Conservation (phyloP, 2,797 vertebrate species). For the Pangasius macronema region DNA sequence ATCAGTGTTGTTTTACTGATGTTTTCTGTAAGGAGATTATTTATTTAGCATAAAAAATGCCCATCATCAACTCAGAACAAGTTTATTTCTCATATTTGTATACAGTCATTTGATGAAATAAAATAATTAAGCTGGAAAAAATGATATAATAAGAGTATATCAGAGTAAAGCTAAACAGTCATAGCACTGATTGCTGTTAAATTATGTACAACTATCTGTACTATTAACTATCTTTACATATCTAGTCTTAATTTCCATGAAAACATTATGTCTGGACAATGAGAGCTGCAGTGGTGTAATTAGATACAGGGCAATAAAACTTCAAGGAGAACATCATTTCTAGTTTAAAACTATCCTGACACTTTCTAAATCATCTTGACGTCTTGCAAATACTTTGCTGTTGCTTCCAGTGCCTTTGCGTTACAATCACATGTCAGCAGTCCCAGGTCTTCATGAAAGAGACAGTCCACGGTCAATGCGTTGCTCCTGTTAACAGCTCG, state of each 20-base stretch:
- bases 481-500: background rate
- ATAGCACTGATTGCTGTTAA: background rate
- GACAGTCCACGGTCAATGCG: background rate
- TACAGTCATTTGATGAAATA: no score
- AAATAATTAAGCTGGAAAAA: no score
- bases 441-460: conserved; percentile 17
- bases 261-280: background rate
- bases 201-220: background rate
- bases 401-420: background rate
- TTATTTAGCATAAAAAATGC: no score
- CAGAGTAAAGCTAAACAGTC: background rate
- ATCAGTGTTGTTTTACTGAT: no score
- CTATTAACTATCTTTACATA: background rate
- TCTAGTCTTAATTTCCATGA: background rate
- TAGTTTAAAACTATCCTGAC: background rate
- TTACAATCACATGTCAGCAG: background rate
- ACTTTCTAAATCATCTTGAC: background rate
- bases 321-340: background rate
- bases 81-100: no score
- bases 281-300: background rate
- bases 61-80: no score
- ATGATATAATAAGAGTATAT: no score
- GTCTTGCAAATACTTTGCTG: background rate
- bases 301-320: background rate
- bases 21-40: no score